Evolutionary conservation across 2,888 invertebrate species (phyloP), one percentile per base, ranked within the genome.

Genomic region (Neoitamus cyanurus): DNA sequence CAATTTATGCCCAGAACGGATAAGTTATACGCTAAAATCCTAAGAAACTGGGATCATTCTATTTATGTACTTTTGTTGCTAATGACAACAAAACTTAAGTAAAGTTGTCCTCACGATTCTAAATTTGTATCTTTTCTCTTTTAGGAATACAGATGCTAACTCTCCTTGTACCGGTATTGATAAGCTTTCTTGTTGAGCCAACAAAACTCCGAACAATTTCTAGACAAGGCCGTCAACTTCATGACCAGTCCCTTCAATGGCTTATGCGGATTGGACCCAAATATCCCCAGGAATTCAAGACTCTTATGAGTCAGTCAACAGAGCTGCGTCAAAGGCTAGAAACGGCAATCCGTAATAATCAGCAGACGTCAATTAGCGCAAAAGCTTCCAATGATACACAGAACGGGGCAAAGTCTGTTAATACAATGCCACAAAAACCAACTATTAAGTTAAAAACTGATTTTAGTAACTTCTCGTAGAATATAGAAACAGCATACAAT

Each of bases 371-470:
- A 85, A 90, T 88, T 86, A 89, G 89, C 80, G 89, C 88, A 85
- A 93, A 93, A 86, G 89, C 90, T 30, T 92, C 91, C 87, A 90
- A 90, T 84, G 93, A 93, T 87, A 89, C 91, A 68, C 92, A 91
- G 86, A 90, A 91, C 80, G 90, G 88, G 84, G 92, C 37, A 25
- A 82, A 58, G 69, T 72, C 83, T 31, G 46, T 77, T n/a, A 46
- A 84, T 77, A 89, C 88, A 86, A 15, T 42, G 28, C 92, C 92
- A 88, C 92, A 92, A 78, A 91, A 92, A 85, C 97, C 96, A 85
- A 95, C 96, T 82, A 98, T 98, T 89, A 97, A 97, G 91, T 93
- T 98, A 87, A 98, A 97, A 93, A 98, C 97, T 1, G 97, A 98
- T 92, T 98, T 98, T 91, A 97, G 97, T 89, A 97, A 98, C 92